Evolutionary conservation across 2,888 invertebrate species (phyloP).

Genomic region (Drosophila infuscata): DNA sequence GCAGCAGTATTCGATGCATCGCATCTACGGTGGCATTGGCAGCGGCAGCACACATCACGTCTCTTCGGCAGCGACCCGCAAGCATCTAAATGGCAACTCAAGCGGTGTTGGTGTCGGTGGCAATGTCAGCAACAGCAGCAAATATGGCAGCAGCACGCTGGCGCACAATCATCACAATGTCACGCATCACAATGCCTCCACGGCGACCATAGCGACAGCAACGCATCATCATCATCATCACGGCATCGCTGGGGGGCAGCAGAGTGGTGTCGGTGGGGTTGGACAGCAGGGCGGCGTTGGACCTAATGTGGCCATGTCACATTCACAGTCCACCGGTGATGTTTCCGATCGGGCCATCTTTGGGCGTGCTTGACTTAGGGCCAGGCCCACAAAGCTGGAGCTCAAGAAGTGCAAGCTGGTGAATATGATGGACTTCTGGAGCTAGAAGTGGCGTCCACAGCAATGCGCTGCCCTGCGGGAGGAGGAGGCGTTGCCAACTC

Average conservation of each 20-base stretch:
- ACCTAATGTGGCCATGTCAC: constrained; percentile 85
- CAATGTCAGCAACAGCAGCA: constrained; percentile 68
- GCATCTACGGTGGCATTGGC: constrained; percentile 83
- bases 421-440: constrained; percentile 85
- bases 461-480: constrained; percentile 72
- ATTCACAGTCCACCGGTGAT: constrained; percentile 89
- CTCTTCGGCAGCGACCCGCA: constrained; percentile 82
- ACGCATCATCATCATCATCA: constrained; percentile 76
- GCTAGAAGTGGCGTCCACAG: constrained; percentile 83
- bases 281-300: constrained; percentile 29
- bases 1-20: constrained; percentile 84
- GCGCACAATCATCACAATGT: constrained; percentile 80
- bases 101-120: constrained; percentile 24
- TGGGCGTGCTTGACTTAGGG: constrained; percentile 87
- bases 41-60: constrained; percentile 74
- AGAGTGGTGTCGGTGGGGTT: not conserved
- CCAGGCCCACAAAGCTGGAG: constrained; percentile 84
- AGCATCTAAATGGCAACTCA: constrained; percentile 76
- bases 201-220: constrained; percentile 71
- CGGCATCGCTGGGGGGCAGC: constrained; percentile 19
- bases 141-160: constrained; percentile 80
- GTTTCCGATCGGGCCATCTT: constrained; percentile 87
- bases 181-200: constrained; percentile 79
- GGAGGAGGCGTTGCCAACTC: constrained; percentile 35
- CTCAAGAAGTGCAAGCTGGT: constrained; percentile 85